Base-by-base conservation (phyloP, 23 tunicate genomes). In the Corella eumyota region DNA sequence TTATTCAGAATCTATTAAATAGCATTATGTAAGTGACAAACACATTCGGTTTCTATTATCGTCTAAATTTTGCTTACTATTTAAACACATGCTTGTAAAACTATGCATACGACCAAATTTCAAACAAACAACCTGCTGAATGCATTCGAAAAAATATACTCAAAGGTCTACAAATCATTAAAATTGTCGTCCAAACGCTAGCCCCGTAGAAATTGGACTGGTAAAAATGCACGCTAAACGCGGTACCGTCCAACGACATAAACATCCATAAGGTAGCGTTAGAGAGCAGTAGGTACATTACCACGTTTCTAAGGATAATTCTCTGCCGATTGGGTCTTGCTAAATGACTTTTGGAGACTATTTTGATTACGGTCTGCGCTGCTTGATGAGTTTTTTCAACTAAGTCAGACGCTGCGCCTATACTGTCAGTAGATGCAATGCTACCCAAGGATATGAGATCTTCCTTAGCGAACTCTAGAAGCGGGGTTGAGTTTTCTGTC, bases 91-190 rank as follows among this genome's bases (percentile, higher is more conserved):
- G 15, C 15, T 40, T 40, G 13, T 40, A 40, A 9, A 51, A 51
- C 57, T 36, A 73, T 1, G 91, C 79, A 67, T 51, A 81, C 2
- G 91, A 81, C 91, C 91, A 81, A 36, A 81, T 81, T 67, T 81
- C 91, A 32, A 81, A 81, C 64, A 81, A 40, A 50, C 91, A 81
- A 6, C 79, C 91, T n/a, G 74, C 73, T 29, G 91, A 81, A 30
- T 81, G 91, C 91, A 81, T 81, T 11, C 91, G 69, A 40, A 66
- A 81, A 68, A 81, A 81, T 30, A 81, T 81, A 29, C 32, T 60
- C 55, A 81, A 70, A 2, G 91, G 91, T 28, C 78, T 62, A 36
- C 91, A 81, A 26, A 73, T 67, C 80, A 73, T 81, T 7, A 58
- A 11, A 1, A 73, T 73, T 32, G 74, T 66, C 6, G 75, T 81